Evolutionary conservation across 2,888 invertebrate genomes (phyloP), one percentile per base, ranked within the genome.

Genomic region (Leptinotarsa rubiginosa): DNA sequence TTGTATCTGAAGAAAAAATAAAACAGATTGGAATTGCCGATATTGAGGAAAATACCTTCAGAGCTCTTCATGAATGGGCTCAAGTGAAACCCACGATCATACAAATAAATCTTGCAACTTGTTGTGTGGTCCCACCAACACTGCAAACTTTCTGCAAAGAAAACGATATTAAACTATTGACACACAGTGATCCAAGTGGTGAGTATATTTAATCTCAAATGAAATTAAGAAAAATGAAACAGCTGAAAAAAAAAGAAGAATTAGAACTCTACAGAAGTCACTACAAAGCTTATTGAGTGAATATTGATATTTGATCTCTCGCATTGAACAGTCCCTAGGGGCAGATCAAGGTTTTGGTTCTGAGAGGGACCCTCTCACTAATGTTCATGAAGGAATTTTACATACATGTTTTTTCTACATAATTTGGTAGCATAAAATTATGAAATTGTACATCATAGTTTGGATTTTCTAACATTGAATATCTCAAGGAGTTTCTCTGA

Each of bases 151-250:
- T 96, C 89, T 97, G 98, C 77, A 94, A 95, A 82, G 93, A 95
- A 79, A 93, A 97, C 83, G 96, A 96, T 84, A 94, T 99, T 76
- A 97, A 97, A 86, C 89, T 99, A 54, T 90, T 99, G 31, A 99
- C 98, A 0, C 99, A 99, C 87, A 97, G 95, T 83, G 99, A 99
- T 88, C 96, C 97, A 0, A 92, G 92, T 85, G 94, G 96, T 96
- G 88, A 89, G 81, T 75, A 64, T 25, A 54, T 47, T 22, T 18
- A 47, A 20, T 65, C 31, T 41, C 3, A 5, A 12, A 18, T 49
- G n/a, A 4, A 50, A 52, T 18, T 31, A 4, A 31, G 7, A 16
- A 10, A 25, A 25, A 47, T 25, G 18, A 50, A 31, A 4, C 3
- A 56, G 20, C 12, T 20, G 12, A 12, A 56, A 18, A 12, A 56